Conservation (phyloP, 2,888 invertebrate species). For the Globia sparganii region DNA sequence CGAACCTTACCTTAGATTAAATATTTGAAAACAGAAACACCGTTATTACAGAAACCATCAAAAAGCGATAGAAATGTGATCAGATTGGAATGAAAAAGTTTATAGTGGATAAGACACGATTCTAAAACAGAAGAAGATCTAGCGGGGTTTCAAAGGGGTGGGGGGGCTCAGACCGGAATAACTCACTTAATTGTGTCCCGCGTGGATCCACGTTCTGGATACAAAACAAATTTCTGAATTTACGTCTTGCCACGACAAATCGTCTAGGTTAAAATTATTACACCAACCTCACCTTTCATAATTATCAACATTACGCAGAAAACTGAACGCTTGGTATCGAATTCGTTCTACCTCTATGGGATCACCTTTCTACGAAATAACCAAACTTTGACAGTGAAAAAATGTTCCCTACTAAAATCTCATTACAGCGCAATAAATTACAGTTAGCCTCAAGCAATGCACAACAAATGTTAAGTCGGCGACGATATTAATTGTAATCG, state of each 20-base stretch:
- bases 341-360: neutral
- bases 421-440: slow-evolving; percentile 76
- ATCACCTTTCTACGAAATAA: slow-evolving; percentile 8
- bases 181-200: neutral
- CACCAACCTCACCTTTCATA: neutral
- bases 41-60: neutral
- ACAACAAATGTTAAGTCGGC: slow-evolving; percentile 68
- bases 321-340: neutral
- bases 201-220: neutral
- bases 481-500: slow-evolving; percentile 75
- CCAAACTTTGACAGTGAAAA: slow-evolving; percentile 59
- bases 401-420: slow-evolving; percentile 63
- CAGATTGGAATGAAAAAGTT: too few species aligned
- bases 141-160: too few species aligned
- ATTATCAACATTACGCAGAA: neutral
- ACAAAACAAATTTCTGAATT: too few species aligned
- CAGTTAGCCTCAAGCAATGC: slow-evolving; percentile 58
- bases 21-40: neutral
- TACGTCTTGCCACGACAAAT: neutral
- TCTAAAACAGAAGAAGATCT: too few species aligned
- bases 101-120: too few species aligned
- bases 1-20: neutral
- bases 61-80: too few species aligned
- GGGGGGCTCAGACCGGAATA: too few species aligned
- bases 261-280: too few species aligned